phyloP scores from a whole-genome alignment of 2,888 invertebrate species.

The Thymelicus lineola region DNA sequence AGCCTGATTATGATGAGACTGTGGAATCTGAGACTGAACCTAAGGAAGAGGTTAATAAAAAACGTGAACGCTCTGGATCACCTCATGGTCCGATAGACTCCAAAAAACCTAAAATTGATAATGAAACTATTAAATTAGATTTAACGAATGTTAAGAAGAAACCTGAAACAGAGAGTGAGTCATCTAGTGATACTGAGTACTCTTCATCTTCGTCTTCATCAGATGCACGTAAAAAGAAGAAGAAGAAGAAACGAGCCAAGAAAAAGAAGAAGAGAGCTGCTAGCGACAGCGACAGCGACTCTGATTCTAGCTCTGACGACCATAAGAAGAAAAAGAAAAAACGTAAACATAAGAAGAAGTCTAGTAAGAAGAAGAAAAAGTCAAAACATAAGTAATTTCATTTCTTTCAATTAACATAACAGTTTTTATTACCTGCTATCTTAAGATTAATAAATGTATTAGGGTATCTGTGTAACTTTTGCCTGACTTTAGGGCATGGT shows the following conservation, averaged over 20 bases:
- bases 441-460: slow-evolving; percentile 39
- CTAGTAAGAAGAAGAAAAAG: slow-evolving; percentile 90
- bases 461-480: slow-evolving; percentile 49
- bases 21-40: slow-evolving; percentile 86
- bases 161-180: slow-evolving; percentile 74
- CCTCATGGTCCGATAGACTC: slow-evolving; percentile 56
- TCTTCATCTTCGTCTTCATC: slow-evolving; percentile 80
- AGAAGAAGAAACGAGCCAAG: slow-evolving; percentile 87
- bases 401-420: slow-evolving; percentile 23
- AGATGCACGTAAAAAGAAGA: slow-evolving; percentile 85
- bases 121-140: slow-evolving; percentile 79
- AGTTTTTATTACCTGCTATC: slow-evolving; percentile 40
- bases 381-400: slow-evolving; percentile 77
- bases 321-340: slow-evolving; percentile 89
- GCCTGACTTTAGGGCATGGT: slow-evolving; percentile 34
- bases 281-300: slow-evolving; percentile 87
- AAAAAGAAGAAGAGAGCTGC: slow-evolving; percentile 86
- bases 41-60: slow-evolving; percentile 80
- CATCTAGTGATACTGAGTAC: slow-evolving; percentile 76
- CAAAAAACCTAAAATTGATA: slow-evolving; percentile 68
- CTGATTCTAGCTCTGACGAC: slow-evolving; percentile 88
- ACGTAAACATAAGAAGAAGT: slow-evolving; percentile 88
- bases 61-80: slow-evolving; percentile 68
- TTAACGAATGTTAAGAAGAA: slow-evolving; percentile 79
- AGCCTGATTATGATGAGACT: slow-evolving; percentile 89